A percentile compares a stretch with the other conserved stretches of the same genome.
Evolutionary conservation across 2,797 vertebrate genomes (phyloP).

Genomic region (Nannoperca obscura): DNA sequence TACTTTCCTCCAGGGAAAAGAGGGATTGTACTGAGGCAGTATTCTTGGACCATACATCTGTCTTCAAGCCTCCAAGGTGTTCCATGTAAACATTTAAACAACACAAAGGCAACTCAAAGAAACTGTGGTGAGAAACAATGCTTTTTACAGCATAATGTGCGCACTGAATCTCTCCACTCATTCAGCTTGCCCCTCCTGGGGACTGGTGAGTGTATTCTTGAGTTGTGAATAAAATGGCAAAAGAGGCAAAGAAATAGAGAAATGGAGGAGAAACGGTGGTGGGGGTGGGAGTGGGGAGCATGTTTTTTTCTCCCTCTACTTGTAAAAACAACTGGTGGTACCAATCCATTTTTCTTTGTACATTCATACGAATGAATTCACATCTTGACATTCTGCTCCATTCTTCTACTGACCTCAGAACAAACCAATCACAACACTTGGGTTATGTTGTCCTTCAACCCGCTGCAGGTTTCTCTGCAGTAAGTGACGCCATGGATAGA

Average conservation of each 20-base stretch:
- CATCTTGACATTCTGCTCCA: slow-evolving; percentile 58
- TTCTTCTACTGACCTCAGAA: slow-evolving; percentile 59
- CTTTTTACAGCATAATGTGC: slow-evolving; percentile 81
- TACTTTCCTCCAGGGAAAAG: slow-evolving; percentile 63
- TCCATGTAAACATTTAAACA: slow-evolving; percentile 88
- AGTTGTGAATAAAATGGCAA: slow-evolving; percentile 85
- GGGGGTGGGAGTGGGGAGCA: slow-evolving; percentile 34
- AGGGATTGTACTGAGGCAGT: slow-evolving; percentile 65
- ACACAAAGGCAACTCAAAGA: slow-evolving; percentile 82
- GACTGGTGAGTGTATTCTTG: slow-evolving; percentile 83
- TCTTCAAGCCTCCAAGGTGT: slow-evolving; percentile 82
- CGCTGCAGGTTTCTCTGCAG: slow-evolving; percentile 22
- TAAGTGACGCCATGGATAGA: slow-evolving; percentile 35
- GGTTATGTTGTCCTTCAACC: slow-evolving; percentile 38
- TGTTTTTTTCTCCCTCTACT: slow-evolving; percentile 37
- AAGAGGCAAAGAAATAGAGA: slow-evolving; percentile 75
- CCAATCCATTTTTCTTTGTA: slow-evolving; percentile 72
- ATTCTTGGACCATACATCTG: slow-evolving; percentile 79
- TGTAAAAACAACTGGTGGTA: slow-evolving; percentile 62
- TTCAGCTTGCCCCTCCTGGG: slow-evolving; percentile 83
- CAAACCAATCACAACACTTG: slow-evolving; percentile 38
- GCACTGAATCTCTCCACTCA: slow-evolving; percentile 78
- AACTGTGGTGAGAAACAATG: slow-evolving; percentile 81
- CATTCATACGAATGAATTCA: slow-evolving; percentile 64
- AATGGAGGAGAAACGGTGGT: slow-evolving; percentile 64